Percentiles rank a stretch among this genome's conserved stretches.
These are phyloP conservation scores for Ceriagrion tenellum DNA, from an alignment of 2,888 invertebrate species.

Conservation along the genomic window DNA sequence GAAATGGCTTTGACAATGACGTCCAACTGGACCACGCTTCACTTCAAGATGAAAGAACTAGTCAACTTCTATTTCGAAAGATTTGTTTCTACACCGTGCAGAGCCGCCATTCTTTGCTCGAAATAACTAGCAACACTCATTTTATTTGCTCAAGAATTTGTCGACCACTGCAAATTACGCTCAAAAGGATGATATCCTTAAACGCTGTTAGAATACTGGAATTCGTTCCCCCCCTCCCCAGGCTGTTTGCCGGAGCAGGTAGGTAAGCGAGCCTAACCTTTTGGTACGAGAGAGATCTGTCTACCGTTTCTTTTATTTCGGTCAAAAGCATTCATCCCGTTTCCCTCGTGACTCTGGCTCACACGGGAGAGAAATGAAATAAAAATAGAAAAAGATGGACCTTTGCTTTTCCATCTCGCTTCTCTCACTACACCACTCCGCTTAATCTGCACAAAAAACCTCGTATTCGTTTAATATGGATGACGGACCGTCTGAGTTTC, in stretches of 20 bases:
- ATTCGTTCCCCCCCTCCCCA: neutral
- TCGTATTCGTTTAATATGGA: slow-evolving; percentile 63
- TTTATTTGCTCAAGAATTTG: neutral
- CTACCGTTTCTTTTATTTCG: neutral
- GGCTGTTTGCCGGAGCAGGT: neutral
- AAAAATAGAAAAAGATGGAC: neutral
- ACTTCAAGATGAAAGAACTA: too few species aligned
- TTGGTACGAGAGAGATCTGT: neutral
- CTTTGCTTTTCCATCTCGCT: slow-evolving; percentile 4
- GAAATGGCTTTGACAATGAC: too few species aligned
- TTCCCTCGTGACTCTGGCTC: neutral
- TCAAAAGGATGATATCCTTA: neutral
- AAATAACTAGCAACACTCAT: neutral
- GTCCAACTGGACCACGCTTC: too few species aligned
- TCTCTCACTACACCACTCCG: neutral
- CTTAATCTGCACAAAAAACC: slow-evolving; percentile 60
- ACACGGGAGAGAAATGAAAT: neutral
- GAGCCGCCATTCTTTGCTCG: neutral
- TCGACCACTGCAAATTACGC: neutral
- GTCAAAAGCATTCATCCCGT: neutral
- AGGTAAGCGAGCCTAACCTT: neutral
- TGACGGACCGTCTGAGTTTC: slow-evolving; percentile 51
- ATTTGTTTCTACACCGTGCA: neutral
- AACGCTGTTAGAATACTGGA: neutral
- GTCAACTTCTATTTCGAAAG: too few species aligned